Evolutionary conservation across 2,797 vertebrate genomes (phyloP), one percentile per base, ranked within the genome.

Genomic region (Channa striata): DNA sequence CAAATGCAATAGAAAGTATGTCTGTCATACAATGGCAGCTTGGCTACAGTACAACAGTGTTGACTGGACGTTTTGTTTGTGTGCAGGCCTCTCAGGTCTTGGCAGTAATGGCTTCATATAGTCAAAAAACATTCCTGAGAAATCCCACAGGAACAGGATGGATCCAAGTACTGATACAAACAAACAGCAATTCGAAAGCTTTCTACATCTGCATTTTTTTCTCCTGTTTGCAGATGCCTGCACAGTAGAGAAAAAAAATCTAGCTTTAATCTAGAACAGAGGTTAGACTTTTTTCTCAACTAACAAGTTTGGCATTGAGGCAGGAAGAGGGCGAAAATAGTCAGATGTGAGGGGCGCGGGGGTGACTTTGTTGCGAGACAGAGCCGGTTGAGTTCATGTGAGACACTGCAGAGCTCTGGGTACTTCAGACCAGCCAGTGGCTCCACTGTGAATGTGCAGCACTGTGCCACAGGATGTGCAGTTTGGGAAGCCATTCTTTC

Each of bases 401-500:
- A 82, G 63, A 46, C 14, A 40, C 58, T 49, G 43, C 46, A 43
- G 58, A 43, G 72, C 61, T 42, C 43, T 2, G 48, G 61, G 52
- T 33, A 49, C 73, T 80, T 68, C 68, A 77, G 47, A 59, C 74
- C 51, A 58, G 65, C 60, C 59, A 65, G 72, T 67, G 48, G 74
- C 72, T 78, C 56, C 73, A 69, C 70, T 61, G 72, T 83, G 74
- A 87, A 87, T 82, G 59, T 70, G 74, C 61, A 62, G 68, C 61
- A 14, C 63, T 82, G 72, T 72, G 87, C 63, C 72, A 85, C 85
- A 90, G 91, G 91, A 92, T 88, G 81, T 79, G 57, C 66, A 72
- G 20, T 77, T 75, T 68, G 79, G 87, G 84, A 91, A 91, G 84
- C 70, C 87, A 76, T 89, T 91, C 88, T 91, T 90, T 88, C 79